Percentiles rank a stretch among this genome's conserved stretches.
These are phyloP conservation scores for Sialia sialis DNA, from an alignment of 2,113 vertebrate species.

Conservation along the genomic window DNA sequence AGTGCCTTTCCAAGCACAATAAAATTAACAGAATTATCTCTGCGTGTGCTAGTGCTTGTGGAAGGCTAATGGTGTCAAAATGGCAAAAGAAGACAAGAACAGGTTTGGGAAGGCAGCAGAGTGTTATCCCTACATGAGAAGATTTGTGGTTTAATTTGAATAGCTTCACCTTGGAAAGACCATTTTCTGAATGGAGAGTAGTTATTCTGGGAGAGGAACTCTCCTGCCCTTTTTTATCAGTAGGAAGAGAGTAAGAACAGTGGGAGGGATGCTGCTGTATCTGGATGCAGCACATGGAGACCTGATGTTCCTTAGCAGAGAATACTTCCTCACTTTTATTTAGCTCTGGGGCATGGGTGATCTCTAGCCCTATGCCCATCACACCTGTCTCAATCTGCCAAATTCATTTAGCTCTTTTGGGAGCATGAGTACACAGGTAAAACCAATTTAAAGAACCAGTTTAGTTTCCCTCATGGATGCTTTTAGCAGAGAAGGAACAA, in stretches of 20 bases:
- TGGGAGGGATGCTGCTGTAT: neutral
- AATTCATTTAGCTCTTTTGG: neutral
- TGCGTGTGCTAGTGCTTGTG: neutral
- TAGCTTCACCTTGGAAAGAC: neutral
- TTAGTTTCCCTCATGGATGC: neutral
- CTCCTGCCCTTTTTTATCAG: neutral
- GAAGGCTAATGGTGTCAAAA: constrained; percentile 32
- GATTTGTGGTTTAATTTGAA: constrained; percentile 39
- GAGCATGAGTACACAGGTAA: neutral
- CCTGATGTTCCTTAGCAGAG: neutral
- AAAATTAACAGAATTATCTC: constrained; percentile 40
- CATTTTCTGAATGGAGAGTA: neutral
- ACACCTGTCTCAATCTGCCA: neutral
- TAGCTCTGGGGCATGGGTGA: neutral
- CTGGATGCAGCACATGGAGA: neutral
- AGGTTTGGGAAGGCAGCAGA: neutral
- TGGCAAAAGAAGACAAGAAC: neutral
- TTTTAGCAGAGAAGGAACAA: neutral
- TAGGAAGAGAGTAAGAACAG: neutral
- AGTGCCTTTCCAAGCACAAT: neutral
- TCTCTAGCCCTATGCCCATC: neutral
- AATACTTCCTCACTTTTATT: neutral
- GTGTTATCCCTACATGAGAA: neutral
- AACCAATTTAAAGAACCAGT: neutral
- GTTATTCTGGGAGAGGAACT: neutral